Conservation (phyloP, 2,113 vertebrate genomes). For the Pseudorectes ferrugineus region DNA sequence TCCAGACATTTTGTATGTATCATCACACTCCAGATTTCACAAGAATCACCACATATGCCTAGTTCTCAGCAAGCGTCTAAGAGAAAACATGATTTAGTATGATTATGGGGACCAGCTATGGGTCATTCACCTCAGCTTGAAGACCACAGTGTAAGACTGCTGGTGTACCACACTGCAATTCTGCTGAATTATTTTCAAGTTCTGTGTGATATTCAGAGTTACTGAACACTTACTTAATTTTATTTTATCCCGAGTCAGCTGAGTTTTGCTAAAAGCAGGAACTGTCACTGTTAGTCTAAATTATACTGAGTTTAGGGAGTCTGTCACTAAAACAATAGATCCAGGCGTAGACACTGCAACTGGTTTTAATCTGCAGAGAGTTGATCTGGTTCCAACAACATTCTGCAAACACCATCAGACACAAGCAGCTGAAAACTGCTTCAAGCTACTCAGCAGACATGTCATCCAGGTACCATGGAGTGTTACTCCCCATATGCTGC, state of each 20-base stretch:
- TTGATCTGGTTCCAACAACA: constrained; percentile 10
- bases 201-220: not conserved
- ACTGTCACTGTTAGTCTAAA: constrained; percentile 31
- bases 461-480: constrained; percentile 54
- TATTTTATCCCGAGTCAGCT: not conserved
- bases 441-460: constrained; percentile 45
- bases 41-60: not conserved
- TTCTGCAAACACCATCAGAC: constrained; percentile 41
- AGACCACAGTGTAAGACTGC: not conserved
- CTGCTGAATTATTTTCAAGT: not conserved
- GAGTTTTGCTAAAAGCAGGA: constrained; percentile 52
- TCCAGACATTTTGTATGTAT: not conserved
- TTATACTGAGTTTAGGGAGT: constrained; percentile 3
- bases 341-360: not conserved
- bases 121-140: not conserved
- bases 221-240: not conserved
- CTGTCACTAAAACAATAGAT: constrained; percentile 56
- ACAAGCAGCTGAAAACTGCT: constrained; percentile 46
- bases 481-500: constrained; percentile 56
- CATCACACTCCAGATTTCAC: not conserved
- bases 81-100: not conserved
- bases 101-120: not conserved
- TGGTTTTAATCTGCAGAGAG: constrained; percentile 55
- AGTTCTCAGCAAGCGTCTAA: not conserved
- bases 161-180: not conserved